phyloP scores from a whole-genome alignment of 2,888 invertebrate species.

The Heliconius sara region DNA sequence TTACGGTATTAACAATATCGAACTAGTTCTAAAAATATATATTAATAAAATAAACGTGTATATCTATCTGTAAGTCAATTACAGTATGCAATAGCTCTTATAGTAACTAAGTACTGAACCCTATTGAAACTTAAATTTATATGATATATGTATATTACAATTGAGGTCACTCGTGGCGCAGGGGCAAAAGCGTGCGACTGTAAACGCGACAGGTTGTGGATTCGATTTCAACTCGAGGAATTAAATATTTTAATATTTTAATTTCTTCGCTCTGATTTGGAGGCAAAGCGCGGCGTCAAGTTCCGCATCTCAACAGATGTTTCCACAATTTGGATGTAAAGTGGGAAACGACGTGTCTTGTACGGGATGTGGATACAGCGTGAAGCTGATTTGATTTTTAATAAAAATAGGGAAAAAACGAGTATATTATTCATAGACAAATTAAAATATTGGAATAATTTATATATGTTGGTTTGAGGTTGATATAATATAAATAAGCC shows the following conservation, averaged over 20 bases:
- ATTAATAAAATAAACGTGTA: neutral
- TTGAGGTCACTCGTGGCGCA: no score
- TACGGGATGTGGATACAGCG: no score
- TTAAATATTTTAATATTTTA: neutral
- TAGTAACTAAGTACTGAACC: neutral
- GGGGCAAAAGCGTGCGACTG: no score
- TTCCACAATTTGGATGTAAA: no score
- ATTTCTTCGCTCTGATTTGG: neutral
- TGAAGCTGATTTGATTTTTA: neutral
- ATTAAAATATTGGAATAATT: neutral
- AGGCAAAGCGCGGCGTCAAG: no score
- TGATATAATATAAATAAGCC: neutral
- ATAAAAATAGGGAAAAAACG: neutral
- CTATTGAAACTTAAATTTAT: neutral
- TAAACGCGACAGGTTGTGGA: no score
- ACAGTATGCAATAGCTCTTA: conserved; percentile 47
- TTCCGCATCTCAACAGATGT: neutral
- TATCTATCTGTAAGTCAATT: conserved; percentile 57
- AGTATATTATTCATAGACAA: neutral
- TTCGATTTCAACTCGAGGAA: no score
- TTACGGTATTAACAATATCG: neutral
- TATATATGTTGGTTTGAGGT: neutral
- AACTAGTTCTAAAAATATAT: neutral
- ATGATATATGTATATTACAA: no score
- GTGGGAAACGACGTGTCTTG: no score